Evolutionary conservation across 2,888 invertebrate genomes (phyloP), one percentile per base, ranked within the genome.

Genomic region (Protodeltote pygarga): DNA sequence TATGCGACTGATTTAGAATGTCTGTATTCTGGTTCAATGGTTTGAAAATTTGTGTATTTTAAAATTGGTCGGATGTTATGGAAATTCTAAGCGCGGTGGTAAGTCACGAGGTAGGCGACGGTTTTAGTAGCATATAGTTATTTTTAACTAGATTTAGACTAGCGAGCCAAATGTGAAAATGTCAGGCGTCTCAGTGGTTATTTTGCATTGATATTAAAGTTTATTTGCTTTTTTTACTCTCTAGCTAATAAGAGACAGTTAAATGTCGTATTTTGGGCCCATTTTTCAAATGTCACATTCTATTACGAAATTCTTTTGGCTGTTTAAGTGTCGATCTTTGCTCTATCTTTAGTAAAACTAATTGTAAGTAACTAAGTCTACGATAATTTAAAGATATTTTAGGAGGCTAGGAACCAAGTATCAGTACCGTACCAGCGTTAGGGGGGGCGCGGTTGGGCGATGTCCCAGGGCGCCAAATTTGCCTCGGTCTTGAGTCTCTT

Each of bases 121-220:
- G 38, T 47, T 47, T 59, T 48, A 58, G 58, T 31, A 52, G 48
- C 48, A 41, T 51, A 51, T 55, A 54, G 54, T 69, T 72, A 72
- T 69, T 72, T 71, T 65, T 72, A 70, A 61, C 70, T 66, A 61
- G 47, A 53, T 60, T 59, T 71, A 60, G 68, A 51, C 57, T 49
- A 58, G 54, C 50, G 54, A 67, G 72, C 72, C 64, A 71, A 71
- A 65, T 50, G 50, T 54, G 58, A 69, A 71, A 71, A 69, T 71
- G 72, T 69, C 71, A 71, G 39, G 23, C 34, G 53, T 57, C 51
- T 23, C 13, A 44, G 20, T 55, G 46, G 60, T 65, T 59, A 59
- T 64, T 68, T 71, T 71, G 61, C 61, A 68, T 65, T 61, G 44
- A 65, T 63, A 55, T 48, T 31, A 39, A 28, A 32, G 24, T 49